Conservation (phyloP, 2,113 vertebrate genomes). For the Cynoglossus semilaevis region DNA sequence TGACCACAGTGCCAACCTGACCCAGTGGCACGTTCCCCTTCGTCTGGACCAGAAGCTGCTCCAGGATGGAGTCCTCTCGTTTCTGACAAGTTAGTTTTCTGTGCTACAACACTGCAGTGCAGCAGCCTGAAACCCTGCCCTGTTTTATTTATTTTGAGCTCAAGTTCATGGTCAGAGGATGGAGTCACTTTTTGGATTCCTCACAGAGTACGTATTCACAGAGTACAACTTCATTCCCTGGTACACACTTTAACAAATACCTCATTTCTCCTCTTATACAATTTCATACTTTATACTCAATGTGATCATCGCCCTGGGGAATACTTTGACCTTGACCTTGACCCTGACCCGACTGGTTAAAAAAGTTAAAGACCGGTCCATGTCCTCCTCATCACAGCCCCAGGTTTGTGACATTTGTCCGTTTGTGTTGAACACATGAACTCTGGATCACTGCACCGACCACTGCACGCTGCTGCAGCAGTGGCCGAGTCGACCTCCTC, state of each 20-base stretch:
- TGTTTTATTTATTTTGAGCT: conserved; percentile 35
- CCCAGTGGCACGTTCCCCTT: too few relatives aligned
- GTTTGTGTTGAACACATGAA: conserved; percentile 15
- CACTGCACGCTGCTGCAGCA: too few relatives aligned
- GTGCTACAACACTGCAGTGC: conserved; percentile 19
- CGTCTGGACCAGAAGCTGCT: too few relatives aligned
- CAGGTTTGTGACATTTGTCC: not conserved
- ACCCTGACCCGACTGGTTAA: not conserved
- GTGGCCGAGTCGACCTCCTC: too few relatives aligned
- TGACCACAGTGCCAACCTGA: too few relatives aligned
- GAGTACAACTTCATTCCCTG: too few relatives aligned
- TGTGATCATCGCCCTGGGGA: not conserved
- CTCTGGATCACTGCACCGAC: too few relatives aligned
- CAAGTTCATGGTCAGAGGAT: conserved; percentile 14
- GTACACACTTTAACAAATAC: too few relatives aligned
- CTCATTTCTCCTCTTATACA: not conserved
- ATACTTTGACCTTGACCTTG: not conserved
- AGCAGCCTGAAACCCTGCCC: conserved; percentile 8
- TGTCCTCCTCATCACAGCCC: too few relatives aligned
- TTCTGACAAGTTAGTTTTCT: conserved; percentile 24
- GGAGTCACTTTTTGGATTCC: conserved; percentile 1
- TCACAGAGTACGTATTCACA: too few relatives aligned
- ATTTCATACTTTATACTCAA: not conserved
- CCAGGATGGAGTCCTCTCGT: too few relatives aligned
- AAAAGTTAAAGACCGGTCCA: not conserved